Conservation (phyloP, 2,797 vertebrate species). For the Enteromius radiatus region DNA sequence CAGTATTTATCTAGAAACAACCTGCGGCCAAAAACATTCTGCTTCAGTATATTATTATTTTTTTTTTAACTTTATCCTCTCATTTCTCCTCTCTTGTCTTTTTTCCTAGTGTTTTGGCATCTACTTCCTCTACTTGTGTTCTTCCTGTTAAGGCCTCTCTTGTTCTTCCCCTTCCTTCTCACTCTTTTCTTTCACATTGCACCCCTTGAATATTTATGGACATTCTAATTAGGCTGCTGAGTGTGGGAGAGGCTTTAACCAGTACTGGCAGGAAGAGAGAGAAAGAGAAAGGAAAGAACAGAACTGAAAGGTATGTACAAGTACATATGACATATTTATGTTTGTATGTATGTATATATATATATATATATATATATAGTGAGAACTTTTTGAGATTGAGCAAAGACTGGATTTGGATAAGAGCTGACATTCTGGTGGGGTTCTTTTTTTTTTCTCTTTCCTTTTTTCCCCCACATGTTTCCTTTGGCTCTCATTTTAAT, state of each 20-base stretch:
- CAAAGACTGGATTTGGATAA: too few species aligned
- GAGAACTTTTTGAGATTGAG: too few species aligned
- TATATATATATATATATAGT: too few species aligned
- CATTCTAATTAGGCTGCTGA: constrained; percentile 71
- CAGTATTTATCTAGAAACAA: neutral
- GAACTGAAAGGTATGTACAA: neutral
- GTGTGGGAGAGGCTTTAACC: constrained; percentile 67
- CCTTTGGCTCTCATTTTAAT: neutral
- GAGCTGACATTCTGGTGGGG: too few species aligned
- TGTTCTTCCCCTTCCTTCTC: constrained; percentile 26
- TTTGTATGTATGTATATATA: too few species aligned
- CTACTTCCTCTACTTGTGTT: constrained; percentile 11
- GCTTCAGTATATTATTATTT: neutral
- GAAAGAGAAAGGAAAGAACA: neutral
- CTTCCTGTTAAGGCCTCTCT: constrained; percentile 22
- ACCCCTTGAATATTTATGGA: constrained; percentile 75
- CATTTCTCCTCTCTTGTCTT: neutral
- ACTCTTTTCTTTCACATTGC: constrained; percentile 60
- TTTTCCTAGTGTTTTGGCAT: constrained; percentile 9
- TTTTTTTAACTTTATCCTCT: neutral
- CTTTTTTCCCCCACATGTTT: neutral
- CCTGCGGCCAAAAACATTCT: neutral
- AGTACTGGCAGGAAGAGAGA: constrained; percentile 51
- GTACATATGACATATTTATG: neutral
- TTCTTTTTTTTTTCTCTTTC: neutral